Conservation (phyloP, 2,113 vertebrate species). For the Aldabrachelys gigantea region DNA sequence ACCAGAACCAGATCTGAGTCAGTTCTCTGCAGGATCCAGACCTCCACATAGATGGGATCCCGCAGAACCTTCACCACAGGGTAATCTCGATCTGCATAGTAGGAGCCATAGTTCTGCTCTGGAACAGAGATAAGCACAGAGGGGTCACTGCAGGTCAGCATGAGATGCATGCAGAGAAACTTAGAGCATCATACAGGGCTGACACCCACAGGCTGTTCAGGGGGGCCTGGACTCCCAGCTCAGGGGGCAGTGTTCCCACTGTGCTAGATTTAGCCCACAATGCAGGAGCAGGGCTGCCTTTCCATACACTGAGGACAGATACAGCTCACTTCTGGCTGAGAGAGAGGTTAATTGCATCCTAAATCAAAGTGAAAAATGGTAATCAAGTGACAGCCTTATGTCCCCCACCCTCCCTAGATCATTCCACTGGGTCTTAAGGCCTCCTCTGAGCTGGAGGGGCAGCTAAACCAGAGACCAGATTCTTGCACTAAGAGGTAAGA, state of each 20-base stretch:
- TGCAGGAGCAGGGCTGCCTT: background rate
- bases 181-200: too few relatives aligned
- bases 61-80: conserved; percentile 73
- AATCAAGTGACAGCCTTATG: too few relatives aligned
- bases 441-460: too few relatives aligned
- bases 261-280: too few relatives aligned
- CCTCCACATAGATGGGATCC: conserved; percentile 81
- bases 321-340: too few relatives aligned
- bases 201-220: background rate
- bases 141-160: background rate
- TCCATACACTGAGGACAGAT: too few relatives aligned
- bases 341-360: too few relatives aligned
- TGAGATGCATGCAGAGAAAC: background rate
- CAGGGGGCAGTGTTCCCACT: background rate
- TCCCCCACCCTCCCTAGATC: background rate
- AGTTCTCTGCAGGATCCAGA: conserved; percentile 73
- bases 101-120: conserved; percentile 78
- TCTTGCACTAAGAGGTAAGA: background rate
- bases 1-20: conserved; percentile 75
- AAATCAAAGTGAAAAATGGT: too few relatives aligned
- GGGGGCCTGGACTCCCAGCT: too few relatives aligned
- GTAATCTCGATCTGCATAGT: conserved; percentile 63
- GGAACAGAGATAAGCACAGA: background rate
- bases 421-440: too few relatives aligned
- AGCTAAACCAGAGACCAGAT: background rate